Base-by-base conservation (phyloP, 1,140 invertebrate species). In the Agrypnia vestita region DNA sequence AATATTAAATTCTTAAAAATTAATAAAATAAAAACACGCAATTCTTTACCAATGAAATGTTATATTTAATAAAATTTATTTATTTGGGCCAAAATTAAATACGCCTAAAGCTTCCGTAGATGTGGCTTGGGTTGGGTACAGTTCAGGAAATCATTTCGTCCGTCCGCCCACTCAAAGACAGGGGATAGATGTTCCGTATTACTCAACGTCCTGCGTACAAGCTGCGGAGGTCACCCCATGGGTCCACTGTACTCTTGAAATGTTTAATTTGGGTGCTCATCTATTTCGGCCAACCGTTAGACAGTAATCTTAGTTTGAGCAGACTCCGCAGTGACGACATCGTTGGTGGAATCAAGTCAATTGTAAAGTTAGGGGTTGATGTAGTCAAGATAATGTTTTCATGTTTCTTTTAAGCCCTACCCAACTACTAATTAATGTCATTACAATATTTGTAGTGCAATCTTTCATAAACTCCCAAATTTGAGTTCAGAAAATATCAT, bases 121-220 rank as follows among this genome's bases (percentile, higher is more conserved):
- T 25, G 64, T 8, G 15, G 64, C 12, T 15, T 6, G 21, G 11
- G 61, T 35, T 25, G 44, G 44, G 64, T 12, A 46, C 15, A 69
- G 43, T 17, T 35, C n/a, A 69, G 64, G 44, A 69, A 69, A 69
- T 69, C 64, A 69, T 69, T 69, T 69, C 64, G 44, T 44, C 64
- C 43, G 12, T 69, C 44, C 44, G 44, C 64, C 64, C 64, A 47
- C 17, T 46, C 44, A 17, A 4, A 19, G 64, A 69, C 64, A 69
- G 44, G 64, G 43, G 64, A 69, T 69, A 44, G 64, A 69, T 69
- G 64, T 13, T 9, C 44, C n/a, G 15, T 47, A 69, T 69, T 69
- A 69, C 44, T 69, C 64, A 69, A 46, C 62, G 62, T 67, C 62
- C 43, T 35, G 25, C 62, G 25, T 13, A 13, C 43, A 13, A 13